Evolutionary conservation across 1,140 invertebrate species (phyloP).

Genomic region (Hesperophylax magnus): DNA sequence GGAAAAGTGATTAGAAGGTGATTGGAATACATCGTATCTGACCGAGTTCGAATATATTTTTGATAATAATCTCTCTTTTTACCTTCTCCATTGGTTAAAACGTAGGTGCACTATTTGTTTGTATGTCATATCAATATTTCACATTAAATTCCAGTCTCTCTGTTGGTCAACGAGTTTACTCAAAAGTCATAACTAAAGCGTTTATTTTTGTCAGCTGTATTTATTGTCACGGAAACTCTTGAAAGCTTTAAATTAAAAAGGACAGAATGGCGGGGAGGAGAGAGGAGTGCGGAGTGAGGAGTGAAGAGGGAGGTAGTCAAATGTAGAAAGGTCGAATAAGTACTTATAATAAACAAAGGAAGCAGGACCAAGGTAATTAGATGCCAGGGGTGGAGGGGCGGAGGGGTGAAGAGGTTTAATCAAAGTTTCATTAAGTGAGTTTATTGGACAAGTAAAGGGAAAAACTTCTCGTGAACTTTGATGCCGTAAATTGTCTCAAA

Average conservation of each 20-base stretch:
- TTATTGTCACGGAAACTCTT: background rate
- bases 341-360: constrained; percentile 43
- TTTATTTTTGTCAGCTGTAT: background rate
- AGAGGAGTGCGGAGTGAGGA: background rate
- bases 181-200: no score
- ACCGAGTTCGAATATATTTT: no score
- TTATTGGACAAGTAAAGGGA: constrained; percentile 29
- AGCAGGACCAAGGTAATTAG: constrained; percentile 37
- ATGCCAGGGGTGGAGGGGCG: constrained; percentile 6
- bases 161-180: no score
- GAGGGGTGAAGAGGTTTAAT: constrained; percentile 25
- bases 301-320: background rate
- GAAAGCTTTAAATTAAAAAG: constrained; percentile 8
- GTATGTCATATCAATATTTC: no score
- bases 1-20: no score
- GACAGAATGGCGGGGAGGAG: background rate
- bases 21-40: no score
- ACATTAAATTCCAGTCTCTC: no score
- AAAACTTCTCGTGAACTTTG: constrained; percentile 19
- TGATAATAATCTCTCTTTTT: no score
- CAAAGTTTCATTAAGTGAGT: constrained; percentile 44
- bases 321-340: constrained; percentile 14
- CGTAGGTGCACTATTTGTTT: no score
- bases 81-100: no score
- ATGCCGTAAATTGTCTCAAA: constrained; percentile 10